Conservation (phyloP, 2,113 vertebrate species). For the Macroglossus sobrinus region DNA sequence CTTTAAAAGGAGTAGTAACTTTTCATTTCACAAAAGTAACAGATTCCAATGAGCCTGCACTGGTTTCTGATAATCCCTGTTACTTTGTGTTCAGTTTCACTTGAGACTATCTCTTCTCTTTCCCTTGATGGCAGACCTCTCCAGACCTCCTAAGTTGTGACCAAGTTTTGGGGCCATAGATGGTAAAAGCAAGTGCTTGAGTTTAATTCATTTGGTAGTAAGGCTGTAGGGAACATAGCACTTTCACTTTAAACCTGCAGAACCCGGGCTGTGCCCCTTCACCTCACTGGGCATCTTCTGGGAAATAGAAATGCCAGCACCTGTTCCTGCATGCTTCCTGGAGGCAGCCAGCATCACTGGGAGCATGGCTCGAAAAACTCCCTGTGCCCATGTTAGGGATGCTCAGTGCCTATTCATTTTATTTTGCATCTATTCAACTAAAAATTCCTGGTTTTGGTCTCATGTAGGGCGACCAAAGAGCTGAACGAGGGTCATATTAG, state of each 20-base stretch:
- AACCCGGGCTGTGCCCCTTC: background rate
- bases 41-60: background rate
- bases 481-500: background rate
- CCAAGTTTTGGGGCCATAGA: background rate
- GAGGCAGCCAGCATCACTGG: background rate
- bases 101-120: too few species aligned
- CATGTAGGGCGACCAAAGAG: background rate
- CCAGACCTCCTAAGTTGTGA: background rate
- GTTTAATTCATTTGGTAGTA: background rate
- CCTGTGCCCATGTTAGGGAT: background rate
- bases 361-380: background rate
- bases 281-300: background rate
- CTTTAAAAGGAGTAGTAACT: background rate
- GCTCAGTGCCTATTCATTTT: background rate
- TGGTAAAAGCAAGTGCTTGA: background rate
- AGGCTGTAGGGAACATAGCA: background rate
- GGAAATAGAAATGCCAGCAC: background rate
- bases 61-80: background rate
- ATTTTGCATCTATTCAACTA: background rate
- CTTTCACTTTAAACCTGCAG: background rate
- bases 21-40: background rate
- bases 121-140: background rate
- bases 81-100: background rate
- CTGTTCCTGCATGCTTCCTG: background rate
- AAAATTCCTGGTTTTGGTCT: background rate